These are phyloP conservation scores for Cephus cinctus DNA, from an alignment of 1,140 invertebrate genomes.

Conservation along the genomic window DNA sequence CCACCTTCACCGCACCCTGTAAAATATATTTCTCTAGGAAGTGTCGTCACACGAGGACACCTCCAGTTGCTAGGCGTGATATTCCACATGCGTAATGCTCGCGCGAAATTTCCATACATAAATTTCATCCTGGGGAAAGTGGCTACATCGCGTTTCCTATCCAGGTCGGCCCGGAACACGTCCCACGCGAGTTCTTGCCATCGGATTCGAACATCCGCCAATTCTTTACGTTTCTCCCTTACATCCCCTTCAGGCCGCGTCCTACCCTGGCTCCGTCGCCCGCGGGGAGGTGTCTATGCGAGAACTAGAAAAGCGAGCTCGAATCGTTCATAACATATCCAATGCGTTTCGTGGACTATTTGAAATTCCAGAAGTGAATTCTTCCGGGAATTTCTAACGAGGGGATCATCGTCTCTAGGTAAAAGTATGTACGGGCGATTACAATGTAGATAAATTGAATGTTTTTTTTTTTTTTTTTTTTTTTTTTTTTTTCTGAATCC, in stretches of 20 bases:
- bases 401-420: no score
- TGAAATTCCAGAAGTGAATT: no score
- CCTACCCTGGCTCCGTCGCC: background rate
- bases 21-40: slow-evolving; percentile 48
- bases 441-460: no score
- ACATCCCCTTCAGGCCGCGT: background rate
- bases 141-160: slow-evolving; percentile 8
- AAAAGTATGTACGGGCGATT: no score
- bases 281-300: background rate
- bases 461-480: no score
- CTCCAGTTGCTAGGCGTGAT: slow-evolving; percentile 45
- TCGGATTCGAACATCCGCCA: background rate
- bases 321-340: no score
- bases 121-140: slow-evolving; percentile 42
- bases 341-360: no score
- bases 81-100: slow-evolving; percentile 49
- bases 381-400: no score
- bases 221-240: background rate
- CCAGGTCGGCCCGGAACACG: background rate
- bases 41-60: slow-evolving; percentile 38
- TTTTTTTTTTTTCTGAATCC: no score
- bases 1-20: slow-evolving; percentile 22
- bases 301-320: background rate
- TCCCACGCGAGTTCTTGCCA: background rate
- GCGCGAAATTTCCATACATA: slow-evolving; percentile 48